Percentiles rank a stretch among this genome's conserved stretches.
Conservation (phyloP, 2,797 vertebrate genomes). For the Peromyscus nudipes region DNA sequence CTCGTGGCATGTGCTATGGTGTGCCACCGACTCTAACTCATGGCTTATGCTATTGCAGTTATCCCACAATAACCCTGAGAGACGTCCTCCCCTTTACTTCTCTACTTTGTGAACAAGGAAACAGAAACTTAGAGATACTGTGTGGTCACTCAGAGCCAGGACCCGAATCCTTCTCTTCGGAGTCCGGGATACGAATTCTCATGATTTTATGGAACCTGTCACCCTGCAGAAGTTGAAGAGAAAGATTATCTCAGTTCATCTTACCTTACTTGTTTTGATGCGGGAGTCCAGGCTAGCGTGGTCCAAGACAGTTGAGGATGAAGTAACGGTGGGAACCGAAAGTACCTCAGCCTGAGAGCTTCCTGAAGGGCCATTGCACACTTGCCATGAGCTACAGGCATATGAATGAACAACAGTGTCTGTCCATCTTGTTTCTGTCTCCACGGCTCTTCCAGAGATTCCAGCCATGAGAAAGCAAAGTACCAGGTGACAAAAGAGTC, state of each 20-base stretch:
- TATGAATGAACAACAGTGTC: accelerated
- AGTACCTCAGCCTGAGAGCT: neutral
- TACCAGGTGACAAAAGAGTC: neutral
- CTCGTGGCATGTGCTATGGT: neutral
- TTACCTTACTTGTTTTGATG: neutral
- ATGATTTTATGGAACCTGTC: neutral
- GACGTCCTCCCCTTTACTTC: neutral
- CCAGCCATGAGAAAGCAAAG: neutral
- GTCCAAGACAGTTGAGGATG: neutral
- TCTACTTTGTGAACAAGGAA: neutral
- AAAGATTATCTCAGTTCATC: neutral
- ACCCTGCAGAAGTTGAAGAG: neutral
- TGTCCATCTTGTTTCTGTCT: neutral
- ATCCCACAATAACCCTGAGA: neutral
- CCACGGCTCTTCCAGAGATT: neutral
- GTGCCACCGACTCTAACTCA: neutral
- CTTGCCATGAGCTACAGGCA: accelerated
- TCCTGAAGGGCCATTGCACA: neutral
- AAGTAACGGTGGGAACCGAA: neutral
- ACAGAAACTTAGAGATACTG: neutral
- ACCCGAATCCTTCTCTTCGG: neutral
- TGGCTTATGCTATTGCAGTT: neutral
- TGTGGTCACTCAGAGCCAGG: neutral
- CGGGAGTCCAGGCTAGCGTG: neutral
- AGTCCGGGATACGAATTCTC: neutral